Conservation (phyloP, 2,888 invertebrate genomes). For the Dermolepida albohirtum region DNA sequence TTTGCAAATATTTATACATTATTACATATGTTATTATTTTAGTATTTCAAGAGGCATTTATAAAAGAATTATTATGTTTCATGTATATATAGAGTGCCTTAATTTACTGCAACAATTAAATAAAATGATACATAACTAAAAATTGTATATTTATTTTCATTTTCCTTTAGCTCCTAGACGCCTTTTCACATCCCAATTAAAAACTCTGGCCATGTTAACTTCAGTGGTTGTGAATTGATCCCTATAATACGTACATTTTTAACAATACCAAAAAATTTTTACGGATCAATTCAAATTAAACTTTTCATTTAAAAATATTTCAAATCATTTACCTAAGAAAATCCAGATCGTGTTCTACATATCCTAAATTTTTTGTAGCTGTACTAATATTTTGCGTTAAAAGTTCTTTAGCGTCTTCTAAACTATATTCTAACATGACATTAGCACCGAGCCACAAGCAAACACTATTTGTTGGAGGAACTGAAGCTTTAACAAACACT, state of each 20-base stretch:
- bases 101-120: conserved; percentile 24
- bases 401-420: conserved; percentile 89
- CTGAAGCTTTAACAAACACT: conserved; percentile 79
- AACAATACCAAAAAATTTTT: conserved; percentile 23
- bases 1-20: conserved; percentile 9
- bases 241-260: conserved; percentile 66
- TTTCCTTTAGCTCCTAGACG: conserved; percentile 73
- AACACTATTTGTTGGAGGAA: conserved; percentile 91
- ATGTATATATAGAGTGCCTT: conserved; percentile 36
- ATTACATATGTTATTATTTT: conserved; percentile 15
- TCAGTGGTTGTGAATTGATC: conserved; percentile 99
- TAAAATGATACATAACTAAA: conserved; percentile 23
- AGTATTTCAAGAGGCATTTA: conserved; percentile 26
- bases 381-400: conserved; percentile 85
- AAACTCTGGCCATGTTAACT: conserved; percentile 98
- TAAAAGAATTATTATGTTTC: conserved; percentile 20
- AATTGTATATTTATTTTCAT: conserved; percentile 13
- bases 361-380: conserved; percentile 84
- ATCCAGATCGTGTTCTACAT: conserved; percentile 92
- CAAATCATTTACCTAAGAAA: conserved; percentile 78
- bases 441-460: conserved; percentile 89
- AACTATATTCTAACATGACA: conserved; percentile 96
- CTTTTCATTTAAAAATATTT: conserved; percentile 15
- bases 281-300: conserved; percentile 2
- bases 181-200: conserved; percentile 97